Evolutionary conservation across 1,140 invertebrate genomes (phyloP).

Genomic region (Chionoecetes opilio): DNA sequence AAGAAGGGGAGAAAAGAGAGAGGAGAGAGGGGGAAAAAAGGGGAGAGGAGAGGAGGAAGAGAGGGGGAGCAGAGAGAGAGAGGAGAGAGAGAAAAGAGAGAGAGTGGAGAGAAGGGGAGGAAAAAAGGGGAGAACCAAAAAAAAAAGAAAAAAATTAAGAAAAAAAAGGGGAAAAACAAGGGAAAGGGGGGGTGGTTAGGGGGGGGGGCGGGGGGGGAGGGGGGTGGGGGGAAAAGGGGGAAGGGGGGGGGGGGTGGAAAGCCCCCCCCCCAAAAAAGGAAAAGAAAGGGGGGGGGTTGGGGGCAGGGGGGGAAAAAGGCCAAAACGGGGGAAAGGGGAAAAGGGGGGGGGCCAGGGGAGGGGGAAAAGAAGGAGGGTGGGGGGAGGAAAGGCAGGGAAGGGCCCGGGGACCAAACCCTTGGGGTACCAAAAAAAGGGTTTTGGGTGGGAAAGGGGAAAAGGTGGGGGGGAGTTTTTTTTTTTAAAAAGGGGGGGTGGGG

Average conservation of each 20-base stretch:
- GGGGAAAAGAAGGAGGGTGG: not conserved
- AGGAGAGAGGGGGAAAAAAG: not conserved
- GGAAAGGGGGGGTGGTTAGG: too few species aligned
- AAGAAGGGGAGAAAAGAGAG: not conserved
- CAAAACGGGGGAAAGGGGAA: too few species aligned
- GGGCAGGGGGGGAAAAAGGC: too few species aligned
- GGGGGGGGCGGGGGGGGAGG: too few species aligned
- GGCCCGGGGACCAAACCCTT: too few species aligned
- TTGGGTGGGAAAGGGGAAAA: not conserved
- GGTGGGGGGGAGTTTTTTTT: conserved; percentile 89
- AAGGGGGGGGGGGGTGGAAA: not conserved
- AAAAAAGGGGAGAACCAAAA: not conserved
- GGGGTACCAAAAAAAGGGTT: too few species aligned
- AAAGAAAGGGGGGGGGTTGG: too few species aligned
- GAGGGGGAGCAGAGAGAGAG: not conserved
- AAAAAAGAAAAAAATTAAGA: not conserved
- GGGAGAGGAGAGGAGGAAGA: not conserved
- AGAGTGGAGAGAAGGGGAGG: not conserved
- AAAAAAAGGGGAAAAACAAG: not conserved
- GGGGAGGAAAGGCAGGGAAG: not conserved
- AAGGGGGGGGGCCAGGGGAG: not conserved
- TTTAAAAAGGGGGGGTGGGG: conserved; percentile 96
- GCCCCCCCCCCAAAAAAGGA: too few species aligned
- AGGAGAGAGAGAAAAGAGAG: not conserved
- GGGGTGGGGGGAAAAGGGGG: too few species aligned